These are phyloP conservation scores for Scaptodrosophila latifasciaeformis DNA, from an alignment of 2,888 invertebrate species.

Conservation along the genomic window DNA sequence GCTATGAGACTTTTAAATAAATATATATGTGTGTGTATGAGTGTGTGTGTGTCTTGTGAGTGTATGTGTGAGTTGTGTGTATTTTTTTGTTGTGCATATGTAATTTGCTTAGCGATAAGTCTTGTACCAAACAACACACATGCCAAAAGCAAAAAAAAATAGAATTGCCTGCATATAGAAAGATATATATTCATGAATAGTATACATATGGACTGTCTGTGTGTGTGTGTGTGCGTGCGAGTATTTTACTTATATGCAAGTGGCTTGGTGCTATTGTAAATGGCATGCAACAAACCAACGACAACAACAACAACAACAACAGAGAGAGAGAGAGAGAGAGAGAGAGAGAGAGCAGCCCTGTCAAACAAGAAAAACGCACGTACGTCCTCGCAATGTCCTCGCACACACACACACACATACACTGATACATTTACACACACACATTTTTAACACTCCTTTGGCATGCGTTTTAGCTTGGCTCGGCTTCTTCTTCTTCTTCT, in stretches of 20 bases:
- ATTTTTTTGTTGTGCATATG: too few relatives aligned
- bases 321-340: constrained; percentile 15
- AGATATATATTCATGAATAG: too few relatives aligned
- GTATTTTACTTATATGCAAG: constrained; percentile 22
- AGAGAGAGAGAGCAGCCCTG: too few relatives aligned
- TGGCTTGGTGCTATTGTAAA: not conserved
- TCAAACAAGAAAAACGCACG: constrained; percentile 55
- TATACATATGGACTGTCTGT: not conserved
- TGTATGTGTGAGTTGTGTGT: constrained; percentile 11
- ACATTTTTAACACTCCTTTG: constrained; percentile 44
- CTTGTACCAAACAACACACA: not conserved
- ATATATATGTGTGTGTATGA: not conserved
- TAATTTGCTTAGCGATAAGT: constrained; percentile 3
- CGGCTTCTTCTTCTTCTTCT: not conserved
- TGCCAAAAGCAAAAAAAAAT: not conserved
- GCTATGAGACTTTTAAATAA: too few relatives aligned
- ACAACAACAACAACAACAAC: constrained; percentile 17
- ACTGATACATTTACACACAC: constrained; percentile 3
- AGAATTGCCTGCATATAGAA: too few relatives aligned
- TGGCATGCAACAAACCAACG: constrained; percentile 45
- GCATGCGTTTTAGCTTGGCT: constrained; percentile 23
- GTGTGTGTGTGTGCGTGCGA: constrained; percentile 9
- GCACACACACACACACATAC: constrained; percentile 20
- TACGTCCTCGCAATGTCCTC: constrained; percentile 64
- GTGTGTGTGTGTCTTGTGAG: constrained; percentile 10